Base-by-base conservation (phyloP, 1,140 invertebrate species). In the Gryon sp. region DNA sequence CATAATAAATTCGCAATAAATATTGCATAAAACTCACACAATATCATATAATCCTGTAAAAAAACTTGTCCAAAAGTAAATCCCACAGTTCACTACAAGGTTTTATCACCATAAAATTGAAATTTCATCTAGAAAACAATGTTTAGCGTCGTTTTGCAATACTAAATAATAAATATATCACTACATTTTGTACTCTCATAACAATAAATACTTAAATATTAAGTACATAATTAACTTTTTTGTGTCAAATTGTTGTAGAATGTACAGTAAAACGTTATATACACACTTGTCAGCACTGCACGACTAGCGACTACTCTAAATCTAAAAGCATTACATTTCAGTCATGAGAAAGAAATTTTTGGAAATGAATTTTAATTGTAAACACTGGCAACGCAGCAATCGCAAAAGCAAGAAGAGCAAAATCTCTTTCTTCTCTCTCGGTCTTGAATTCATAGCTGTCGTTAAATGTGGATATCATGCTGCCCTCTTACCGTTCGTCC, bases 281-380 rank as follows among this genome's bases (percentile, higher is more conserved):
- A 24, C 38, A 52, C 48, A 52, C 48, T 52, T 22, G 0, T 34
- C 24, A 52, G 38, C 18, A n/a, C n/a, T n/a, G n/a, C 11, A 5
- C 15, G 28, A 36, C 24, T 18, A 11, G 32, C 48, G 30, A 24
- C 32, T 52, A 38, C n/a, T 34, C 30, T 36, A 24, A 22, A 52
- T n/a, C n/a, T n/a, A 52, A 7, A 24, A 7, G 18, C 32, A 52
- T 38, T 38, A 36, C 48, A n/a, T 52, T 38, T 52, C 48, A 11
- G n/a, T 52, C 48, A 22, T 36, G 32, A 34, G 9, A 26, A 12
- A 30, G 32, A 11, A 12, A 52, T 36, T 52, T 52, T 52, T 14
- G 48, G 48, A 38, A 38, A 52, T 18, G 48, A 15, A 36, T 38
- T 52, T 52, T 38, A 22, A 52, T 36, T 9, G 9, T 36, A 19